Evolutionary conservation across 2,888 invertebrate genomes (phyloP).

Genomic region (Lasius fuliginosus): DNA sequence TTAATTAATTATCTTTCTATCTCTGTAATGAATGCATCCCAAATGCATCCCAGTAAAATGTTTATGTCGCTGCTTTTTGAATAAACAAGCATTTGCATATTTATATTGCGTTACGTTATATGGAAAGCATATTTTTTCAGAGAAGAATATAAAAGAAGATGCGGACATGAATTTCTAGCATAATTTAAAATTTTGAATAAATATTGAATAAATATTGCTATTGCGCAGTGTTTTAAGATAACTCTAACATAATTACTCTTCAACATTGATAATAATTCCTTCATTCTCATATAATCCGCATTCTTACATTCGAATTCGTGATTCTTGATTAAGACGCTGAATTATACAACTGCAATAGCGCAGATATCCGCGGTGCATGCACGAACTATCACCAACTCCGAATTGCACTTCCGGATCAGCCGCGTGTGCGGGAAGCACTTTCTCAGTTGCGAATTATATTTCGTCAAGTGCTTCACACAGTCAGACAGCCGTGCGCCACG

Average conservation of each 20-base stretch:
- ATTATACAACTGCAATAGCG: constrained; percentile 13
- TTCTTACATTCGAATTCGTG: constrained; percentile 31
- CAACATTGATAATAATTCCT: constrained; percentile 22
- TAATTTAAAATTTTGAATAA: neutral
- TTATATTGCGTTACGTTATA: neutral
- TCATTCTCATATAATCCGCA: constrained; percentile 16
- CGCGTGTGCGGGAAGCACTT: constrained; percentile 62
- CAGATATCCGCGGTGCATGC: constrained; percentile 42
- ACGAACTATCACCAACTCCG: constrained; percentile 47
- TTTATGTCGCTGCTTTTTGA: neutral
- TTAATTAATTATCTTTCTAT: constrained; percentile 25
- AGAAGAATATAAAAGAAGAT: neutral
- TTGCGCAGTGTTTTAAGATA: neutral
- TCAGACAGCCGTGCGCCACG: constrained; percentile 62
- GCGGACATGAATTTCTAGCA: neutral
- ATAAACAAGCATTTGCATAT: constrained; percentile 33
- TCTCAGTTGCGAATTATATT: constrained; percentile 65
- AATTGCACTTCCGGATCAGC: constrained; percentile 60
- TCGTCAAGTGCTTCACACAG: constrained; percentile 67
- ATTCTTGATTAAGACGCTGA: constrained; percentile 47
- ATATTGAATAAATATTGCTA: neutral
- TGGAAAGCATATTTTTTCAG: neutral
- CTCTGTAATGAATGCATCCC: constrained; percentile 22
- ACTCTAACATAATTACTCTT: neutral
- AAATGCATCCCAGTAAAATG: constrained; percentile 9